Base-by-base conservation (phyloP, 2,797 vertebrate species). In the Tamandua tetradactyla region DNA sequence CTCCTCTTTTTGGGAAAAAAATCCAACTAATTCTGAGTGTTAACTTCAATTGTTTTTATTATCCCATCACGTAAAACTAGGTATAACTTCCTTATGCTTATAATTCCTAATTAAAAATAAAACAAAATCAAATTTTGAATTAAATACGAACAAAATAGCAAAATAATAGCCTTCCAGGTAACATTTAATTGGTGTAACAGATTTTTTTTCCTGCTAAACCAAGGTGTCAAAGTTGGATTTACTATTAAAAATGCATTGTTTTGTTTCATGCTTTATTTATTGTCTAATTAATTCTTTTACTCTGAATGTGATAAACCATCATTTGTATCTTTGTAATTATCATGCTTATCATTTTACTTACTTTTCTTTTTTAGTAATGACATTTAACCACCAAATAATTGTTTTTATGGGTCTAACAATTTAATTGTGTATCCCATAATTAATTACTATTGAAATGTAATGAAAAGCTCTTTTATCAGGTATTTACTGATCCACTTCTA, bases 41-140 rank as follows among this genome's bases (percentile, higher is more conserved):
- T 87, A 74, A 61, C 79, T 93, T 92, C 64, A 91, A 71, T 92
- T 84, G 62, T 66, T 95, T 94, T 79, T 61, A 62, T 91, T 66
- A 57, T 89, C 25, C 49, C 2, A 27, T 61, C 88, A 11, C 0
- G 66, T 81, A 92, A 76, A 4, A 57, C 35, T 72, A 64, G 20
- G 6, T 35, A 91, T 75, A 80, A 87, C 76, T 40, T 90, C 55
- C n/a, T 42, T 89, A 23, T 82, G 17, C 47, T 94, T 94, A 66
- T 30, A 81, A 59, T 92, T 94, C 78, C 25, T 80, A 84, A 83
- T 94, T 86, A 82, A 90, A 80, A 9, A 12, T 89, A 35, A 79
- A 87, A 57, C 87, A 2, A 91, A 93, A 94, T 85, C 32, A 89
- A 92, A 85, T 42, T 92, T 82, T 66, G 8, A 71, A 93, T 69